Percentiles rank a stretch among this genome's conserved stretches.
Conservation (phyloP, 2,888 invertebrate species). For the Ophraella communa region DNA sequence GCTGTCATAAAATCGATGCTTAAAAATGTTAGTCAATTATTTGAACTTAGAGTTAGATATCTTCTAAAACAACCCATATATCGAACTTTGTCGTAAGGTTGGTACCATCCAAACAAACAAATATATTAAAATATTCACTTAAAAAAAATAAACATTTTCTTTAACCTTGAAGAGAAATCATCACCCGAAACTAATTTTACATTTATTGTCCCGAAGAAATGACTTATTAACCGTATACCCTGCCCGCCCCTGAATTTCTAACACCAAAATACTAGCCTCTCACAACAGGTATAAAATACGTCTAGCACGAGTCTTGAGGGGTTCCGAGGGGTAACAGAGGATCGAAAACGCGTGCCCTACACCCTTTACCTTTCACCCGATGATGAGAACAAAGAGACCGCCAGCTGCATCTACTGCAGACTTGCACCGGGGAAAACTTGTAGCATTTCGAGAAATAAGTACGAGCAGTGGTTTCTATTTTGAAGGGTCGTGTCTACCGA, state of each 20-base stretch:
- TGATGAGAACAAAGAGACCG: slow-evolving; percentile 47
- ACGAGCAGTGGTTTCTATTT: slow-evolving; percentile 14
- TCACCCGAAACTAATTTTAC: background rate
- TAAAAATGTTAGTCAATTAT: no score
- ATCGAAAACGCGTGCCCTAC: slow-evolving; percentile 48
- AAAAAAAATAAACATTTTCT: background rate
- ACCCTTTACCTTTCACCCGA: slow-evolving; percentile 52
- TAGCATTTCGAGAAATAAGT: slow-evolving; percentile 11
- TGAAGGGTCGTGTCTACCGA: slow-evolving; percentile 1
- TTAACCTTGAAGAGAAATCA: background rate
- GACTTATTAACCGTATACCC: background rate
- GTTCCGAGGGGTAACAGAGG: slow-evolving; percentile 28
- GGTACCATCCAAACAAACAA: no score
- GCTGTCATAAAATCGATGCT: no score
- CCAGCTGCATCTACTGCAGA: slow-evolving; percentile 45
- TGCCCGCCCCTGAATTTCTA: slow-evolving; percentile 10
- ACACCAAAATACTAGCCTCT: slow-evolving; percentile 15
- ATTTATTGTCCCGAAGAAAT: background rate
- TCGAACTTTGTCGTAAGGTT: no score
- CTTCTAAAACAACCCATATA: no score
- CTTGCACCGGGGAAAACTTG: slow-evolving; percentile 26
- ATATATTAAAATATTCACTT: background rate
- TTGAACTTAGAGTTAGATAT: no score
- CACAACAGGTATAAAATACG: slow-evolving; percentile 32
- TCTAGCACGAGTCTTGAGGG: slow-evolving; percentile 26